Percentiles rank a stretch among this genome's conserved stretches.
Evolutionary conservation across 2,888 invertebrate genomes (phyloP).

Genomic region (Blastobasis adustella): DNA sequence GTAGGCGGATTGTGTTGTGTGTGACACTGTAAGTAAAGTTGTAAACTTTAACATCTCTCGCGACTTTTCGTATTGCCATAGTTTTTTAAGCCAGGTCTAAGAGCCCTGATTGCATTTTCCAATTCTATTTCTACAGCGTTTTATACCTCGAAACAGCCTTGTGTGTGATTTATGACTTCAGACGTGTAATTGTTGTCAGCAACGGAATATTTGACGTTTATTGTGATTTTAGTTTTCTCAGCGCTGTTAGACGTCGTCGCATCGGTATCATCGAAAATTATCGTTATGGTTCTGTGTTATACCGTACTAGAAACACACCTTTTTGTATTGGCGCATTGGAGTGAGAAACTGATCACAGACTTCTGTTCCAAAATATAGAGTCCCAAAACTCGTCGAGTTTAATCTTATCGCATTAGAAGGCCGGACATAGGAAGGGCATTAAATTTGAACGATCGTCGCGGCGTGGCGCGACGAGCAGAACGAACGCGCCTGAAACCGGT

Average conservation of each 20-base stretch:
- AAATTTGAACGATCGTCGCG: constrained; percentile 68
- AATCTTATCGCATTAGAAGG: constrained; percentile 67
- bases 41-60: too few relatives aligned
- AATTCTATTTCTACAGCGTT: constrained; percentile 44
- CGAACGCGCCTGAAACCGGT: constrained; percentile 72
- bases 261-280: constrained; percentile 11
- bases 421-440: constrained; percentile 74
- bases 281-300: too few relatives aligned
- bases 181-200: constrained; percentile 45
- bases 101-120: constrained; percentile 20
- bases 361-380: constrained; percentile 2
- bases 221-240: constrained; percentile 45
- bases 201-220: constrained; percentile 45
- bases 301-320: too few relatives aligned
- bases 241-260: constrained; percentile 42
- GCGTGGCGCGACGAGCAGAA: constrained; percentile 55
- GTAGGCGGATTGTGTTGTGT: constrained; percentile 10
- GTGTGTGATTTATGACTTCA: constrained; percentile 47
- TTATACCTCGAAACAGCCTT: constrained; percentile 33
- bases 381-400: constrained; percentile 38
- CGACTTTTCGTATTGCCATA: too few relatives aligned
- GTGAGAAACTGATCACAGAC: too few relatives aligned
- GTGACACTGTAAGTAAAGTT: too few relatives aligned
- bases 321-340: too few relatives aligned
- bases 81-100: too few relatives aligned